Evolutionary conservation across 2,888 invertebrate genomes (phyloP).

Genomic region (Thalpophila matura): DNA sequence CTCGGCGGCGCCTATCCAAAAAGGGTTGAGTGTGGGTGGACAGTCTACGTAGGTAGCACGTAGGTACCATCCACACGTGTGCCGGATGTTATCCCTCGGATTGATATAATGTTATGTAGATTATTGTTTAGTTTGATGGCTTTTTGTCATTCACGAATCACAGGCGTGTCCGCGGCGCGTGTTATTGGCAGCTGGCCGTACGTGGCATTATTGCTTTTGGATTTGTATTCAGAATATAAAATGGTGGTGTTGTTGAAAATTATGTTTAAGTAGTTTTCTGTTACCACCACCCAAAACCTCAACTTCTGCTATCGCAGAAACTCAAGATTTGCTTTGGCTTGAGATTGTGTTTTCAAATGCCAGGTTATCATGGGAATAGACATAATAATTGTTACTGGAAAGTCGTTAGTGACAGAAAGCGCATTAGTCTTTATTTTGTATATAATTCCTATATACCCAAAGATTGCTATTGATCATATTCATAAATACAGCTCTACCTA

Average conservation of each 20-base stretch:
- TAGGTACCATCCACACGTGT: constrained; percentile 63
- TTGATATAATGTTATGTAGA: constrained; percentile 59
- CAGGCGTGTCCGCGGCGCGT: constrained; percentile 15
- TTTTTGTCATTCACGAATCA: constrained; percentile 46
- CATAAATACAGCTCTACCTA: too few species aligned
- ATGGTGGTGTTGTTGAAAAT: too few species aligned
- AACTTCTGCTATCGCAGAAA: too few species aligned
- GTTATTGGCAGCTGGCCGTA: not conserved
- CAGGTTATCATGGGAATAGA: too few species aligned
- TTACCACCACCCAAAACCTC: too few species aligned
- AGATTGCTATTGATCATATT: too few species aligned
- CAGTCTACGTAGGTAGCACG: constrained; percentile 57
- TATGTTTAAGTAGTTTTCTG: not conserved
- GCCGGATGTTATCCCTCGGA: constrained; percentile 69
- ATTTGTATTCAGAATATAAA: not conserved
- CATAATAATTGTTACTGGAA: too few species aligned
- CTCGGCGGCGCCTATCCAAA: constrained; percentile 40
- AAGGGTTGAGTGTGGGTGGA: constrained; percentile 66
- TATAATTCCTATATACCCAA: too few species aligned
- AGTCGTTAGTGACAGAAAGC: too few species aligned
- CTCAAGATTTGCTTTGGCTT: too few species aligned
- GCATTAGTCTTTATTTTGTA: too few species aligned
- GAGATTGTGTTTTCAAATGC: too few species aligned
- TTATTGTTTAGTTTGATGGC: constrained; percentile 48
- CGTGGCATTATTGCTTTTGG: not conserved